Evolutionary conservation across 2,888 invertebrate genomes (phyloP), one percentile per base, ranked within the genome.

Genomic region (Eristalis tenax): DNA sequence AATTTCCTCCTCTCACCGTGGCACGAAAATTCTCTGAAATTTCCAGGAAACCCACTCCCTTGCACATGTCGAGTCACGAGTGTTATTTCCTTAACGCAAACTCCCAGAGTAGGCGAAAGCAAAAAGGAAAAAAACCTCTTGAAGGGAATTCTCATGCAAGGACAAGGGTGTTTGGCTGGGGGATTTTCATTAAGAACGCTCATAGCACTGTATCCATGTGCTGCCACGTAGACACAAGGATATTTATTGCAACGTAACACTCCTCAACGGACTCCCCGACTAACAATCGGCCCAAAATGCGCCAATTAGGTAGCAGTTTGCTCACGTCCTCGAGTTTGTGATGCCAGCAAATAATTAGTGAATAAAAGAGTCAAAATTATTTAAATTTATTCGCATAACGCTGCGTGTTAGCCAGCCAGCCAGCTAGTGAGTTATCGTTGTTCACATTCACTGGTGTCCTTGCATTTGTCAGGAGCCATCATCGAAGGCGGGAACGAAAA

Each of bases 371-470:
- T 86, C 78, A 28, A 83, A 83, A 65, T 78, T 82, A 86, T 86
- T 83, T 75, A 78, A 86, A 83, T 86, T 70, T 78, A 78, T 85
- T 85, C 78, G 78, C 28, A 75, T 61, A 78, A 74, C 43, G 74
- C 65, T 80, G 68, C 28, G 18, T 26, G n/a, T 68, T 28, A 38
- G 26, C 8, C 50, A 50, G 50, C 43, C 43, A 50, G 50, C 43
- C n/a, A 43, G 43, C 50, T 8, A 50, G 18, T 50, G 18, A 50
- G 50, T 50, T 18, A 50, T 18, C 50, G 18, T 50, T 50, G 50
- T 50, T 18, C 8, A 8, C 18, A 18, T 2, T 18, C 18, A 18
- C 50, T n/a, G 18, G 18, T 50, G 50, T 50, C 18, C 43, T 43
- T 15, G 38, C 38, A 13, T 63, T 32, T 63, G 63, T 38, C 59